These are phyloP conservation scores for Drymonia ruficornis DNA, from an alignment of 2,888 invertebrate species.

Conservation along the genomic window DNA sequence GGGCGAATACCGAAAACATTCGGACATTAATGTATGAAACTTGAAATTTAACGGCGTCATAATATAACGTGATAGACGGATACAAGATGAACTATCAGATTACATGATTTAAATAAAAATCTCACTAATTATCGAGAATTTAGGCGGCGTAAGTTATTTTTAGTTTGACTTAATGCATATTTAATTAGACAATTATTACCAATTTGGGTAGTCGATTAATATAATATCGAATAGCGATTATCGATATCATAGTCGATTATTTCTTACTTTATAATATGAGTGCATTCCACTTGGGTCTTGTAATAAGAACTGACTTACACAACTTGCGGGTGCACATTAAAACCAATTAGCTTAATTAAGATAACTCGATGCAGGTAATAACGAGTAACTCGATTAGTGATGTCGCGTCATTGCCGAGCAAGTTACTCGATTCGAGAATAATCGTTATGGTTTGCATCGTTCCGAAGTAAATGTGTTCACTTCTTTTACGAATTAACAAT, in stretches of 20 bases:
- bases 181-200: not conserved
- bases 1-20: conserved; percentile 27
- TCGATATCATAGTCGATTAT: not conserved
- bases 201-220: conserved; percentile 1
- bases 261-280: not conserved
- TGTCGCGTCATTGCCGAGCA: conserved; percentile 29
- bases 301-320: conserved; percentile 5
- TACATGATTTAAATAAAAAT: conserved; percentile 36
- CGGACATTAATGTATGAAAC: conserved; percentile 27
- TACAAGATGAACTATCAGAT: conserved; percentile 24
- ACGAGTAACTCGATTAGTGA: conserved; percentile 31
- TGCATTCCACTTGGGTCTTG: not conserved
- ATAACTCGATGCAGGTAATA: conserved; percentile 27
- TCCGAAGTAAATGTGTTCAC: no score
- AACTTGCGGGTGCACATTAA: conserved; percentile 31
- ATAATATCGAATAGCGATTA: not conserved
- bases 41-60: conserved; percentile 38
- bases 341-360: conserved; percentile 37
- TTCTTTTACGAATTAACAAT: no score
- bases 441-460: no score
- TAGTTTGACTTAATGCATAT: not conserved
- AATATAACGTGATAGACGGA: conserved; percentile 31
- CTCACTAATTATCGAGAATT: conserved; percentile 7
- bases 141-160: not conserved
- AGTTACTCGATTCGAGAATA: conserved; percentile 25